These are phyloP conservation scores for Ceryle rudis DNA, from an alignment of 2,797 vertebrate species.

Conservation along the genomic window DNA sequence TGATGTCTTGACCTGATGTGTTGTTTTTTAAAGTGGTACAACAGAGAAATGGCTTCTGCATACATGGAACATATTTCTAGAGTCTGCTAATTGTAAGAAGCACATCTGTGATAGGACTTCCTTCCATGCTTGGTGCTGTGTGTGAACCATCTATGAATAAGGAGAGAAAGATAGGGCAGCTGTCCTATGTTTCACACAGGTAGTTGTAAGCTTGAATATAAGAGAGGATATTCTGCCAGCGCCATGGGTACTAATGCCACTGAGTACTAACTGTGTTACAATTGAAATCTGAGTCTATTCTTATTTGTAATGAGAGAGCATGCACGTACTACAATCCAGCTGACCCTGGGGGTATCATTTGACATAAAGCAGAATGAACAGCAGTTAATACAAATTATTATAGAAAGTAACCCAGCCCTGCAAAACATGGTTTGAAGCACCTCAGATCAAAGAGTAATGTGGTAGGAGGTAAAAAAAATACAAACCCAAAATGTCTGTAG, in stretches of 20 bases:
- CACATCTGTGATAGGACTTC: neutral
- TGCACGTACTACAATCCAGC: neutral
- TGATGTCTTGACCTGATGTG: neutral
- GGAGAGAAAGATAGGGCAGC: neutral
- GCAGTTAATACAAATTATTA: neutral
- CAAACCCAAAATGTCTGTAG: neutral
- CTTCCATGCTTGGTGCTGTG: neutral
- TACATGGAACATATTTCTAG: neutral
- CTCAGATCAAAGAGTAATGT: neutral
- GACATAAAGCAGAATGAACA: neutral
- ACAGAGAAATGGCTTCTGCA: neutral
- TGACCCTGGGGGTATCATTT: neutral
- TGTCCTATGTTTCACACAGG: neutral
- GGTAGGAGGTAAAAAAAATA: fast-evolving
- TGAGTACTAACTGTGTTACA: neutral
- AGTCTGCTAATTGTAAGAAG: neutral
- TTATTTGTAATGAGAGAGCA: neutral
- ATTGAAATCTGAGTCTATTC: neutral
- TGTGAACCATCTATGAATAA: neutral
- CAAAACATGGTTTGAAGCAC: neutral
- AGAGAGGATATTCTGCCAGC: neutral
- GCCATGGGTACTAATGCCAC: neutral
- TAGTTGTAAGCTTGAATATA: neutral
- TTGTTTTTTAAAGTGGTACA: neutral
- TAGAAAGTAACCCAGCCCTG: neutral